These are phyloP conservation scores for Enteromius argenteus DNA, from an alignment of 2,797 vertebrate genomes.

Conservation along the genomic window DNA sequence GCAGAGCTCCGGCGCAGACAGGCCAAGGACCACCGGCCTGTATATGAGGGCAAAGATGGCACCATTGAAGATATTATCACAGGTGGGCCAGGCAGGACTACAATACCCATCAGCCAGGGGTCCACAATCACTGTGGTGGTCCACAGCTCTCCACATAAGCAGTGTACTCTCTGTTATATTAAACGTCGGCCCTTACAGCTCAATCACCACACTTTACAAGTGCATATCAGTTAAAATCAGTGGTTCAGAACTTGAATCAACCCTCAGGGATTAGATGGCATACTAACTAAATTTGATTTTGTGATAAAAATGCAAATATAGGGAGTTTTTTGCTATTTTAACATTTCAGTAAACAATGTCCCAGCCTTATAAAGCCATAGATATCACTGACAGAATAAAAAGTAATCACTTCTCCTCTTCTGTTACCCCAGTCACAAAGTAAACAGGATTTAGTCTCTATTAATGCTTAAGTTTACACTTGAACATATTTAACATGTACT, in stretches of 20 bases:
- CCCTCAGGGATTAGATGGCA: conserved; percentile 36
- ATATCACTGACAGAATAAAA: neutral
- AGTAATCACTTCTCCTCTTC: conserved; percentile 2
- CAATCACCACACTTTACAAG: conserved; percentile 65
- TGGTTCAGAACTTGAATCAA: neutral
- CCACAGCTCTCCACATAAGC: conserved; percentile 74
- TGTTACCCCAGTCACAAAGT: conserved; percentile 48
- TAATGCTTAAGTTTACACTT: conserved; percentile 42
- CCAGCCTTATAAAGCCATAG: conserved; percentile 11
- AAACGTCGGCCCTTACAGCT: conserved; percentile 63
- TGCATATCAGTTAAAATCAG: conserved; percentile 31
- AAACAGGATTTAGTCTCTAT: conserved; percentile 31
- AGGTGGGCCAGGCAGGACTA: conserved; percentile 78
- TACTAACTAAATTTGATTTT: neutral
- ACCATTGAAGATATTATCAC: conserved; percentile 98
- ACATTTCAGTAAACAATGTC: neutral
- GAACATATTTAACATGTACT: neutral
- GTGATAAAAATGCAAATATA: neutral
- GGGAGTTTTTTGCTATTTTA: neutral
- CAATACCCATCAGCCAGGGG: conserved; percentile 29
- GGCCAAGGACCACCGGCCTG: conserved; percentile 94
- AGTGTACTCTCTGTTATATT: conserved; percentile 80
- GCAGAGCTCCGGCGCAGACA: conserved; percentile 91
- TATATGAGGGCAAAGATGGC: conserved; percentile 97
- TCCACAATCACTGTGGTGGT: conserved; percentile 79